Conservation (phyloP, 2,888 invertebrate genomes). For the Pristionchus mayeri region DNA sequence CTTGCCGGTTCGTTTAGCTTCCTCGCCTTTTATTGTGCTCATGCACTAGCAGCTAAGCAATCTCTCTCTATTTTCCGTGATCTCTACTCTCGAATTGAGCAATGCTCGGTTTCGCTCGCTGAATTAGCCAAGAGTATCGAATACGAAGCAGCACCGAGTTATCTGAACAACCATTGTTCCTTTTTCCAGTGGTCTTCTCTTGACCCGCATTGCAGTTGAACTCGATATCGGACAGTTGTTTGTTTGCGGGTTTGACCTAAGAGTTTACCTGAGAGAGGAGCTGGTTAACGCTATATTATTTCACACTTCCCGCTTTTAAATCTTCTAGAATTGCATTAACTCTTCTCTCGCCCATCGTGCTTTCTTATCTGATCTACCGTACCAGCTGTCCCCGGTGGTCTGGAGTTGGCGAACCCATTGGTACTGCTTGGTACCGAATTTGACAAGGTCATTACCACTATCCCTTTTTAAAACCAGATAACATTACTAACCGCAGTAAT, state of each 20-base stretch:
- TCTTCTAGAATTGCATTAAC: not conserved
- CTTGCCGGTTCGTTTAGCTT: not conserved
- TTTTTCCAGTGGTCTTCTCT: not conserved
- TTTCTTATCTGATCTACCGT: not conserved
- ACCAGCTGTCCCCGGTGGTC: not conserved
- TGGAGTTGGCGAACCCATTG: not conserved
- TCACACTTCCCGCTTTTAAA: not conserved
- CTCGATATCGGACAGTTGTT: not conserved
- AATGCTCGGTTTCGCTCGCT: not conserved
- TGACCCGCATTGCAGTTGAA: not conserved
- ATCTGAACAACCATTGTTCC: slow-evolving; percentile 15
- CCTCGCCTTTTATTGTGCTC: not conserved
- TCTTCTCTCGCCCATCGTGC: not conserved
- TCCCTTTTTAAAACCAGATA: no score
- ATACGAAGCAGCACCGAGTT: not conserved
- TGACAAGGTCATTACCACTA: no score
- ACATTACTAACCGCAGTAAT: no score
- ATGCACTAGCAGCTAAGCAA: not conserved
- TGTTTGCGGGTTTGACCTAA: not conserved
- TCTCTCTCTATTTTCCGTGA: not conserved
- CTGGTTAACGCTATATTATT: no score
- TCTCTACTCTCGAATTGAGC: not conserved
- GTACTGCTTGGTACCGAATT: slow-evolving; percentile 2
- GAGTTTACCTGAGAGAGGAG: no score
- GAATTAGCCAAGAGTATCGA: not conserved